Conservation (phyloP, 2,797 vertebrate species). For the Intellagama lesueurii region DNA sequence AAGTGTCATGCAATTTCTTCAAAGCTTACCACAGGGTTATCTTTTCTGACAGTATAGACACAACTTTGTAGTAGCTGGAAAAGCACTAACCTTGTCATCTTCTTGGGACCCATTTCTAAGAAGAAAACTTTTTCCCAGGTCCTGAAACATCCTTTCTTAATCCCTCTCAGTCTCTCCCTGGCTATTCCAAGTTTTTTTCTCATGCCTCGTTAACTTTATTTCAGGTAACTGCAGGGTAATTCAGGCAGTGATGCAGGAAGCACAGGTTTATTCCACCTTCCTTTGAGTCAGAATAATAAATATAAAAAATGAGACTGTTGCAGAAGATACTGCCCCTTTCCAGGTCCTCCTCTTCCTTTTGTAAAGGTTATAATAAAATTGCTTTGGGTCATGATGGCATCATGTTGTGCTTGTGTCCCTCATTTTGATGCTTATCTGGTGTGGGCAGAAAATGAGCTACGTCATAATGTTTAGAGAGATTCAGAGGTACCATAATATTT, state of each 20-base stretch:
- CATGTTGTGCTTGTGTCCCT: not conserved
- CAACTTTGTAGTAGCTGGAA: not conserved
- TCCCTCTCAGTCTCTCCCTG: not conserved
- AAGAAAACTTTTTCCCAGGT: not conserved
- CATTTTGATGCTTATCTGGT: too few species aligned
- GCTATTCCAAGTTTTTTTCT: not conserved
- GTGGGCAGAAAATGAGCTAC: not conserved
- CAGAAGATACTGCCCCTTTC: not conserved
- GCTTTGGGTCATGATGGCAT: not conserved
- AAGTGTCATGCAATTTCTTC: not conserved
- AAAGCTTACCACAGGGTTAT: not conserved
- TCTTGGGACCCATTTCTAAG: not conserved
- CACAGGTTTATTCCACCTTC: not conserved
- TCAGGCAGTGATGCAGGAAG: not conserved
- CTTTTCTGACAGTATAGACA: not conserved
- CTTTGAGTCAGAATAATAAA: not conserved
- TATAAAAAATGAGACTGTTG: not conserved
- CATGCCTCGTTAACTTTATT: slow-evolving; percentile 4
- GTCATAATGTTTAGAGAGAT: not conserved
- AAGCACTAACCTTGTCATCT: not conserved
- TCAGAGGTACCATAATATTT: not conserved
- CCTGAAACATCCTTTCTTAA: not conserved
- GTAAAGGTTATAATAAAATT: not conserved
- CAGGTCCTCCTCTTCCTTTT: not conserved
- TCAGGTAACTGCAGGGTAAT: not conserved